phyloP scores from a whole-genome alignment of 92 coral and sea anemone genomes.

The Galaxea fascicularis region DNA sequence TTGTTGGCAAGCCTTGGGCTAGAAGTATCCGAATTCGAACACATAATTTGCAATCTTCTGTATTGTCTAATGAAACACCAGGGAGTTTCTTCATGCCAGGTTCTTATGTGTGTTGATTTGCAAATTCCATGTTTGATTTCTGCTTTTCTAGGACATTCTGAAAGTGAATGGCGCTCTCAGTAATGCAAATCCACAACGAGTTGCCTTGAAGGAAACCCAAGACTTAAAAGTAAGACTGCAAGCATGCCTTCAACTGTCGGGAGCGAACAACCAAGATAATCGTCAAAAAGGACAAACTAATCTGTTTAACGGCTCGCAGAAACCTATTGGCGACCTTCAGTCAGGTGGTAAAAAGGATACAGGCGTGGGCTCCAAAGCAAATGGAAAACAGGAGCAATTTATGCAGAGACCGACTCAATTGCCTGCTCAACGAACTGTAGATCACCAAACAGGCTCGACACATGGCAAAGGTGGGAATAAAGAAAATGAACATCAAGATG shows the following conservation, averaged over 20 bases:
- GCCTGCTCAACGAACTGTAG: conserved; percentile 22
- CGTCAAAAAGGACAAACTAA: conserved; percentile 28
- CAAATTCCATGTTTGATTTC: neutral
- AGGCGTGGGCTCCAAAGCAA: neutral
- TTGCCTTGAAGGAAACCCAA: conserved; percentile 36
- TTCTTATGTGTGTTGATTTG: no score
- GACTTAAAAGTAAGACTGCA: conserved; percentile 28
- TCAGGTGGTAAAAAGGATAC: neutral
- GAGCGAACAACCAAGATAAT: conserved; percentile 19
- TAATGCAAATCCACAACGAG: conserved; percentile 44
- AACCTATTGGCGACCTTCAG: neutral
- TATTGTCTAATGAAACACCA: neutral
- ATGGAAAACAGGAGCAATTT: conserved; percentile 22
- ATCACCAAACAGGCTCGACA: neutral
- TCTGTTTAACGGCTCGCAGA: conserved; percentile 12
- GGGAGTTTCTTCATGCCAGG: neutral
- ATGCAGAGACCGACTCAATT: neutral
- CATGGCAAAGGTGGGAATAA: conserved; percentile 27
- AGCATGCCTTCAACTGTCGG: conserved; percentile 23
- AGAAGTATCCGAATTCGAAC: neutral
- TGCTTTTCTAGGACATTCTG: conserved; percentile 23
- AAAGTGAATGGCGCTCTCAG: neutral
- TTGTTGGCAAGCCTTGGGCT: no score
- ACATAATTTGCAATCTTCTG: neutral
- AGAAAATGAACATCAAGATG: conserved; percentile 35